Evolutionary conservation across 1,140 invertebrate genomes (phyloP).

Genomic region (Zaprionus nigranus): DNA sequence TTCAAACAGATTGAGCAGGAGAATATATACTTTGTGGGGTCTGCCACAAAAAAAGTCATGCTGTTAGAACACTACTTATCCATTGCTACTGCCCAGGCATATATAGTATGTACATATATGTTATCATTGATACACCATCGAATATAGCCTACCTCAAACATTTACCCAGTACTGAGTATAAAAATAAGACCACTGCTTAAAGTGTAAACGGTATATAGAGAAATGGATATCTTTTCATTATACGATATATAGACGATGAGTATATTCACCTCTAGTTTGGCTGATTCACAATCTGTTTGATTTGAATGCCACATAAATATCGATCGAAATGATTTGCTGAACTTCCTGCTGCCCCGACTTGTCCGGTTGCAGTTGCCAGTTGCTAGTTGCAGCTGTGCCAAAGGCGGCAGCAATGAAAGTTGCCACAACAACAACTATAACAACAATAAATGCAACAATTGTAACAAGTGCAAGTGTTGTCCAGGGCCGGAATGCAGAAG

Average conservation of each 20-base stretch:
- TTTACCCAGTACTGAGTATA: neutral
- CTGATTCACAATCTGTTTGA: constrained; percentile 2
- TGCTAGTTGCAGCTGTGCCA: constrained; percentile 24
- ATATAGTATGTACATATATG: no score
- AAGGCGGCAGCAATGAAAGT: constrained; percentile 55
- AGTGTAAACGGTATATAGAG: neutral
- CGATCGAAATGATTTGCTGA: constrained; percentile 10
- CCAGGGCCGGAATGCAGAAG: neutral
- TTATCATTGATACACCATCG: no score
- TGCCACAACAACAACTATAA: constrained; percentile 11
- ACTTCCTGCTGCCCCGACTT: constrained; percentile 24
- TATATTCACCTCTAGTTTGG: neutral
- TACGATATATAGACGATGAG: neutral
- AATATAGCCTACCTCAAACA: no score
- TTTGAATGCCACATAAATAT: constrained; percentile 29
- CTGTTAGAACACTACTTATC: no score
- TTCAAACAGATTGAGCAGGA: no score
- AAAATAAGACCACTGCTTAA: neutral
- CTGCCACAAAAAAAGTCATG: no score
- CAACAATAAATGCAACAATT: neutral
- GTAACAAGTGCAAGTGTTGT: constrained; percentile 1
- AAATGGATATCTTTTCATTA: neutral
- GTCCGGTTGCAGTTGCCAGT: constrained; percentile 10
- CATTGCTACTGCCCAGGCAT: no score
- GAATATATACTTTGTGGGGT: no score